phyloP scores from a whole-genome alignment of 2,888 invertebrate species.

The Cabera pusaria region DNA sequence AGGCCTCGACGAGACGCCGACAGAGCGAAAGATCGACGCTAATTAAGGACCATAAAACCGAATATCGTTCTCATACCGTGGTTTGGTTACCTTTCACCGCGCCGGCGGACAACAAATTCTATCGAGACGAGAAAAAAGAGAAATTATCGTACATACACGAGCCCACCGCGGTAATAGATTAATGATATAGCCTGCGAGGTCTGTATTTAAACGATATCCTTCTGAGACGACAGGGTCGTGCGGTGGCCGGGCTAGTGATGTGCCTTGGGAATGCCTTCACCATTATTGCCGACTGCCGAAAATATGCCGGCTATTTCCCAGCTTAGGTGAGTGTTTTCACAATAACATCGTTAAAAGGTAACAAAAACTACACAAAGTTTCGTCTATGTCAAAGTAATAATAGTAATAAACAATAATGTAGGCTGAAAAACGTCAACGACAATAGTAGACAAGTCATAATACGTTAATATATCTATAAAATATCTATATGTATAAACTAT shows the following conservation, averaged over 20 bases:
- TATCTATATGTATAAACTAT: too few relatives aligned
- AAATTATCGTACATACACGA: conserved; percentile 58
- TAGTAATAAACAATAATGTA: too few relatives aligned
- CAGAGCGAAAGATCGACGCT: conserved; percentile 70
- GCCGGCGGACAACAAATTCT: conserved; percentile 55
- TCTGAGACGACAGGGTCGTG: conserved; percentile 45
- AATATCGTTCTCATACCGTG: conserved; percentile 67
- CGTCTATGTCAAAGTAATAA: too few relatives aligned
- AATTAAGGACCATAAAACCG: conserved; percentile 79
- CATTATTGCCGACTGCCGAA: too few relatives aligned
- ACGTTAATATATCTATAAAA: too few relatives aligned
- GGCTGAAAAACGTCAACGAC: too few relatives aligned
- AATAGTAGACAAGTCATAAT: too few relatives aligned
- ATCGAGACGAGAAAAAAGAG: conserved; percentile 59
- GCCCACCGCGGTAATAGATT: conserved; percentile 76
- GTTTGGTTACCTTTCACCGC: conserved; percentile 73
- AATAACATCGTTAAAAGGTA: too few relatives aligned
- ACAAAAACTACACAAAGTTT: too few relatives aligned
- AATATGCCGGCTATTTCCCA: too few relatives aligned
- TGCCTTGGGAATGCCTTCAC: too few relatives aligned
- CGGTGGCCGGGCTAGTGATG: conserved; percentile 40
- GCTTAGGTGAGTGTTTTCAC: too few relatives aligned
- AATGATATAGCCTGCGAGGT: conserved; percentile 75
- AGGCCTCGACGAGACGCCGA: conserved; percentile 55
- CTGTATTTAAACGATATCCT: conserved; percentile 65